Conservation (phyloP, 2,113 vertebrate species). For the Erinaceus europaeus region DNA sequence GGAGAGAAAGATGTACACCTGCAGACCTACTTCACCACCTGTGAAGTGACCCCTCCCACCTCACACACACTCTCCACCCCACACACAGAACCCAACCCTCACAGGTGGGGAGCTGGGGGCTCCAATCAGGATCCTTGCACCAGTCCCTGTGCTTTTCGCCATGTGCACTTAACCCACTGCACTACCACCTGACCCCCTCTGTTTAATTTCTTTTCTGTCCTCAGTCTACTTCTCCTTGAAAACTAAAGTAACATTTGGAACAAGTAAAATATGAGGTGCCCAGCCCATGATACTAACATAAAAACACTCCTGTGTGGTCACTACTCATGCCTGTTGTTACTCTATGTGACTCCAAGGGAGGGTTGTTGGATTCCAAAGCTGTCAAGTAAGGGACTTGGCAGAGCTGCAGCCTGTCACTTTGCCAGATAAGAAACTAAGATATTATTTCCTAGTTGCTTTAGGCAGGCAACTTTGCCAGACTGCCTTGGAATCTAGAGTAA, state of each 20-base stretch:
- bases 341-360: not conserved
- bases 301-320: fast-evolving
- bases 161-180: too few species aligned
- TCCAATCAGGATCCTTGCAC: too few species aligned
- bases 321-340: fast-evolving
- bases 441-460: not conserved
- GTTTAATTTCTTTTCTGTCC: too few species aligned
- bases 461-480: not conserved
- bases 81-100: too few species aligned
- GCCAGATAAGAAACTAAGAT: not conserved
- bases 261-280: not conserved
- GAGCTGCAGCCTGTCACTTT: not conserved
- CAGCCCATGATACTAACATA: fast-evolving
- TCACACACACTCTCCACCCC: too few species aligned
- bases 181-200: too few species aligned
- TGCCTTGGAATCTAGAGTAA: not conserved
- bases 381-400: not conserved
- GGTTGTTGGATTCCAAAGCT: not conserved
- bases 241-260: not conserved
- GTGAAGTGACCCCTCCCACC: too few species aligned
- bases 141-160: too few species aligned
- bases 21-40: too few species aligned
- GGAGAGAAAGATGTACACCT: too few species aligned
- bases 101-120: too few species aligned
- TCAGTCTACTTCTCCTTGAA: not conserved